These are phyloP conservation scores for Brachyopa scutellaris DNA, from an alignment of 2,888 invertebrate genomes.

Conservation along the genomic window DNA sequence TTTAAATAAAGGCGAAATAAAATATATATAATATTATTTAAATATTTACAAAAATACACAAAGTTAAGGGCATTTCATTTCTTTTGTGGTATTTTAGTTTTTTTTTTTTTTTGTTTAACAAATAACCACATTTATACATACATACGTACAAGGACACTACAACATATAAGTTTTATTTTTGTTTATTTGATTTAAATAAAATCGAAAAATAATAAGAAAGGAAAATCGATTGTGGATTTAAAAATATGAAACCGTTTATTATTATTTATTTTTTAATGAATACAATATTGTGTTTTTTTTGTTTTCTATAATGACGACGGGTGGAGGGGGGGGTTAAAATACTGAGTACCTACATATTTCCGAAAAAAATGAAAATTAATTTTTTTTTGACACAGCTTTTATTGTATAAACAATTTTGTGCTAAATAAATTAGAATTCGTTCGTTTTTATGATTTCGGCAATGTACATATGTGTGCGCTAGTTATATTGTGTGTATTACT, in stretches of 20 bases:
- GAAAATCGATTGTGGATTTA: no score
- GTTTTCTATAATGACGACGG: conserved; percentile 10
- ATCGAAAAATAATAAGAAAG: background rate
- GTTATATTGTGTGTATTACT: conserved; percentile 17
- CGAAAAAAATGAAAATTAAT: conserved; percentile 40
- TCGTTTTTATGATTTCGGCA: conserved; percentile 45
- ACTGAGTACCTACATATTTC: conserved; percentile 52
- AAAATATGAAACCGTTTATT: conserved; percentile 42
- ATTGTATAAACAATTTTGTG: conserved; percentile 12
- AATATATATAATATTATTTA: conserved; percentile 40
- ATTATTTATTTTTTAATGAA: background rate
- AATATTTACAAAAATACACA: conserved; percentile 56
- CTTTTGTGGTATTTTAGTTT: background rate
- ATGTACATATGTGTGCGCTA: conserved; percentile 19
- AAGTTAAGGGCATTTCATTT: conserved; percentile 26
- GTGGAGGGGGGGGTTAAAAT: conserved; percentile 18
- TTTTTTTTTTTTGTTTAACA: background rate
- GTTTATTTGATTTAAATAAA: background rate
- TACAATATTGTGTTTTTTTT: conserved; percentile 5
- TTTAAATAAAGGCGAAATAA: conserved; percentile 44
- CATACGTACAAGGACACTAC: conserved; percentile 3
- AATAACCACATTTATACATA: conserved; percentile 8
- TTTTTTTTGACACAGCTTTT: conserved; percentile 19
- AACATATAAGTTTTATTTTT: conserved; percentile 7
- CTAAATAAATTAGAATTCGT: conserved; percentile 3